Base-by-base conservation (phyloP, 2,888 invertebrate genomes). In the Cryptocheilus praepositus region DNA sequence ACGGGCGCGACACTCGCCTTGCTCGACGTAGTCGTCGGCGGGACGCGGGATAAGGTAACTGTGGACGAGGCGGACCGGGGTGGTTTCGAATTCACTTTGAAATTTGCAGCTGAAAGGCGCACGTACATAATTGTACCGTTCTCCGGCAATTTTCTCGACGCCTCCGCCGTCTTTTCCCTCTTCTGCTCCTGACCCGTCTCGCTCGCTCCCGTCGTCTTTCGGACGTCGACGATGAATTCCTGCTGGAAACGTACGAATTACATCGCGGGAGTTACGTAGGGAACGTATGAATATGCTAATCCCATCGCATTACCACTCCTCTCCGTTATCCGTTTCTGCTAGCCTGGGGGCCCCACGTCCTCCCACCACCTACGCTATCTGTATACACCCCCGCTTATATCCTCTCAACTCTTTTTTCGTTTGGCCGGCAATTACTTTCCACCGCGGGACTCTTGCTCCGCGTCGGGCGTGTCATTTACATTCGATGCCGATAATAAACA, bases 401-500 rank as follows among this genome's bases (percentile, higher is more conserved):
- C 28, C 4, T 19, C 28, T 18, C 4, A 0, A 18, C 19, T 43
- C 49, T 13, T 49, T 49, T 4, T 49, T 15, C 8, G 11, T 43
- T 64, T 43, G 44, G 46, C 52, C 51, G 13, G 4, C 46, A 22
- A 71, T 55, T 45, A 13, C 18, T 13, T 16, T 2, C 59, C 22
- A 49, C 59, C 43, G 18, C 18, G n/a, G 16, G 45, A 16, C 43
- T 45, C 49, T 18, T 7, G 51, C 21, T 8, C 45, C 15, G 49
- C n/a, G 45, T 21, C 57, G 11, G 19, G 3, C n/a, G n/a, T 18
- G 57, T 8, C 46, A 46, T 57, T 63, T 51, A 11, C 63, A 22
- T 54, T 22, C 21, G 49, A 54, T 54, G 45, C 25, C 58, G 62
- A 54, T 58, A 54, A 58, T 62, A 58, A 61, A 62, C 22, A 55